phyloP scores from a whole-genome alignment of 1,140 invertebrate species.

The Choristoneura fumiferana region DNA sequence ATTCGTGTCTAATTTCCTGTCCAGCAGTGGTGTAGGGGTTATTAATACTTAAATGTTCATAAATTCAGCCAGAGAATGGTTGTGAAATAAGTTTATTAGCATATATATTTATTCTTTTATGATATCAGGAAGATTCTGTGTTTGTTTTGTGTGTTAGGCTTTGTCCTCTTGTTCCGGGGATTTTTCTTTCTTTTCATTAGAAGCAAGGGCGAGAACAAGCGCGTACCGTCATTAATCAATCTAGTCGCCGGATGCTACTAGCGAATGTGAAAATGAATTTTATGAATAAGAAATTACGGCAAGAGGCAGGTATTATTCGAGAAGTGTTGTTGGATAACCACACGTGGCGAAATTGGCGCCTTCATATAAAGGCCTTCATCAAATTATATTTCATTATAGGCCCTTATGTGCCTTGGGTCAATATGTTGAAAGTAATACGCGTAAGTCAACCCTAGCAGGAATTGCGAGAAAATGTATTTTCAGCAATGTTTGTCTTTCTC shows the following conservation, averaged over 20 bases:
- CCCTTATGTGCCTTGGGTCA: constrained; percentile 7
- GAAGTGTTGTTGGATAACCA: constrained; percentile 26
- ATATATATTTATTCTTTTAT: too few relatives aligned
- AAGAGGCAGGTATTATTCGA: constrained; percentile 29
- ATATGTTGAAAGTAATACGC: constrained; percentile 9
- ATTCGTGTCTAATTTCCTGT: too few relatives aligned
- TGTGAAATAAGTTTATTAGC: too few relatives aligned
- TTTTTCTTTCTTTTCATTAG: constrained; percentile 30
- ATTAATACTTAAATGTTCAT: constrained; percentile 4
- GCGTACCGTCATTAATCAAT: constrained; percentile 42
- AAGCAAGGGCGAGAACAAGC: constrained; percentile 29
- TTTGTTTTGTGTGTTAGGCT: constrained; percentile 23
- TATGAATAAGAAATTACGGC: constrained; percentile 35
- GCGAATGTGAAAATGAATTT: constrained; percentile 44
- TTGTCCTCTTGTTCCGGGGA: constrained; percentile 8
- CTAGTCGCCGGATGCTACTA: constrained; percentile 33
- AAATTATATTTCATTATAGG: constrained; percentile 15
- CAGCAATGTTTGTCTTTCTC: neutral
- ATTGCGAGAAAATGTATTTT: neutral
- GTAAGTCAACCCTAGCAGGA: neutral
- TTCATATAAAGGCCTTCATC: too few relatives aligned
- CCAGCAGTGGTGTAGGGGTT: too few relatives aligned
- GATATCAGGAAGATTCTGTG: neutral
- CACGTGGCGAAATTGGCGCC: constrained; percentile 22
- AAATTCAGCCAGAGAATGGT: too few relatives aligned